phyloP scores from a whole-genome alignment of 2,797 vertebrate genomes.

The Forpus xanthops region DNA sequence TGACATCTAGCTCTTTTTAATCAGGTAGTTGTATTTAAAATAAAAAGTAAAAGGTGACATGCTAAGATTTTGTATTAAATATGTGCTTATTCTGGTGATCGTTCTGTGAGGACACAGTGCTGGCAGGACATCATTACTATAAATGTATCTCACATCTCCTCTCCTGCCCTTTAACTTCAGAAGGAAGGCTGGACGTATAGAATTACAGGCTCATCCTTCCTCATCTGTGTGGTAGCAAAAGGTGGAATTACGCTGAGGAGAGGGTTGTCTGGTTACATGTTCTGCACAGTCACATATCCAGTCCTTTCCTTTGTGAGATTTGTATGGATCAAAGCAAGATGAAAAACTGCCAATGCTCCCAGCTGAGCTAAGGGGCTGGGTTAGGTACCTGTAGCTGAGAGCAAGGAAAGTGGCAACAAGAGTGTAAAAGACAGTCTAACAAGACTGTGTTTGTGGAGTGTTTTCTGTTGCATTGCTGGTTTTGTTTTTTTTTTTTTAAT shows the following conservation, averaged over 20 bases:
- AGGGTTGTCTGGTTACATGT: not conserved
- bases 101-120: not conserved
- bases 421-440: not conserved
- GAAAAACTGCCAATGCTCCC: not conserved
- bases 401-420: not conserved
- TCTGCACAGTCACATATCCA: not conserved
- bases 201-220: conserved; percentile 7
- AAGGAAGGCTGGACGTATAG: not conserved
- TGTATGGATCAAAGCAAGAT: not conserved
- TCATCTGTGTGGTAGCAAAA: not conserved
- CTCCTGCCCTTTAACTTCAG: not conserved
- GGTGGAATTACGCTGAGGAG: not conserved
- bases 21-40: not conserved
- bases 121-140: conserved; percentile 21
- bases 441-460: not conserved
- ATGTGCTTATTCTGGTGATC: not conserved
- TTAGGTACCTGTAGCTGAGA: not conserved
- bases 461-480: not conserved
- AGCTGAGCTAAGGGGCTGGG: not conserved
- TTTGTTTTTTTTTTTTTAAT: not conserved
- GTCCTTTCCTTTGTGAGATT: not conserved
- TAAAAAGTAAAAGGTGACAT: not conserved
- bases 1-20: not conserved
- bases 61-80: not conserved
- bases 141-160: not conserved